phyloP scores from a whole-genome alignment of 1,140 invertebrate species.

The Drosophila asahinai region DNA sequence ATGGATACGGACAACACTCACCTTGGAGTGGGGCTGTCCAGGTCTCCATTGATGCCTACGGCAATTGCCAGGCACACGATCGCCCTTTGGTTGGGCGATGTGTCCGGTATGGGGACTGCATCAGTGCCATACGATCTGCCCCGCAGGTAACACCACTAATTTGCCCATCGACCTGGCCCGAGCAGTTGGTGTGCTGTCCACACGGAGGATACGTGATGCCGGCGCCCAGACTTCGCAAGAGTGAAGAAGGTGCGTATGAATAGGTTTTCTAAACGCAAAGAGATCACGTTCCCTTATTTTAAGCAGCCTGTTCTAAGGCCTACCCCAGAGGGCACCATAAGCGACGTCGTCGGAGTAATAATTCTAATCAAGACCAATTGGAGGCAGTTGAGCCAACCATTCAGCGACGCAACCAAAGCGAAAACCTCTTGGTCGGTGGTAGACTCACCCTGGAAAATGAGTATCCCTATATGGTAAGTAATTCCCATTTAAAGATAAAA shows the following conservation, averaged over 20 bases:
- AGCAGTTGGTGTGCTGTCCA: conserved; percentile 55
- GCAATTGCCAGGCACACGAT: conserved; percentile 55
- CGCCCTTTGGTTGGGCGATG: conserved; percentile 47
- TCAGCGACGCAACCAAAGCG: conserved; percentile 21
- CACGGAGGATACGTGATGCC: conserved; percentile 44
- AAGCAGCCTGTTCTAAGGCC: conserved; percentile 25
- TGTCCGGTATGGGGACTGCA: conserved; percentile 35
- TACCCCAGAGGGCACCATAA: conserved; percentile 24
- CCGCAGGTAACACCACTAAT: conserved; percentile 25
- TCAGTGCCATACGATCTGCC: conserved; percentile 33
- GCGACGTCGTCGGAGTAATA: not conserved
- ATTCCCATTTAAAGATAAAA: not conserved
- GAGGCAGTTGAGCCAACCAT: conserved; percentile 30
- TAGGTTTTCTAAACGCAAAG: not conserved
- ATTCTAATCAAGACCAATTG: conserved; percentile 10
- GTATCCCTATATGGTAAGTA: conserved; percentile 60
- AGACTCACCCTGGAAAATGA: conserved; percentile 34
- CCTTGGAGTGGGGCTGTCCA: not conserved
- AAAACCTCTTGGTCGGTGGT: conserved; percentile 40
- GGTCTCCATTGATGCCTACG: conserved; percentile 30
- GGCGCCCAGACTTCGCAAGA: conserved; percentile 10
- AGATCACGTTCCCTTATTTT: not conserved
- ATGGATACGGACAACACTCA: not conserved
- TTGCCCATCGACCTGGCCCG: conserved; percentile 15
- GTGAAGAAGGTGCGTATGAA: conserved; percentile 34